Conservation (phyloP, 2,113 vertebrate genomes). For the Cromileptes altivelis region DNA sequence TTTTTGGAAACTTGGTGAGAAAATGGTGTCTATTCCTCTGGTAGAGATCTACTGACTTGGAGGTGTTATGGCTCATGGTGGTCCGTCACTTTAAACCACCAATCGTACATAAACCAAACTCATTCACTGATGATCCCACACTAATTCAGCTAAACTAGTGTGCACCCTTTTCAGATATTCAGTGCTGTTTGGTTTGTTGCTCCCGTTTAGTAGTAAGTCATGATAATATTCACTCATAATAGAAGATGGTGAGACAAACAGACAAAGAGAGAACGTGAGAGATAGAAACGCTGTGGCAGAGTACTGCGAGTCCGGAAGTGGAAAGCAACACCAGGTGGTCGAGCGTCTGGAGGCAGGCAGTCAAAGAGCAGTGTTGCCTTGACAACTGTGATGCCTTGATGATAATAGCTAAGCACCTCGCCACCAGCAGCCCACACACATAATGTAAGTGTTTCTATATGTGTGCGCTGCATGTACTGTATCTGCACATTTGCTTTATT, state of each 20-base stretch:
- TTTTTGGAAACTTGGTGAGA: background rate
- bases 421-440: slow-evolving; percentile 41
- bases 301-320: slow-evolving; percentile 63
- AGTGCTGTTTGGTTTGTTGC: background rate
- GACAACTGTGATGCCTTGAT: slow-evolving; percentile 83
- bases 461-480: background rate
- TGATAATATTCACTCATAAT: background rate
- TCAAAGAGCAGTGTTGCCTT: slow-evolving; percentile 83
- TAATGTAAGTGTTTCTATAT: slow-evolving; percentile 3
- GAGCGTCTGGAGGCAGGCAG: slow-evolving; percentile 78
- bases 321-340: slow-evolving; percentile 79
- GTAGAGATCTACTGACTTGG: background rate
- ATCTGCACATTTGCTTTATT: slow-evolving; percentile 14
- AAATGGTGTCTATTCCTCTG: background rate
- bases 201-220: background rate
- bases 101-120: background rate
- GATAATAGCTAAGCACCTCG: slow-evolving; percentile 72
- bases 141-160: background rate
- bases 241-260: background rate
- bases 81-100: background rate
- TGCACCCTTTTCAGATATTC: background rate
- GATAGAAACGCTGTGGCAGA: slow-evolving; percentile 11
- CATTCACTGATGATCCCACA: background rate
- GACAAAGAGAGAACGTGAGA: slow-evolving; percentile 19
- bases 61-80: too few species aligned